These are phyloP conservation scores for Tychaedon coryphoeus DNA, from an alignment of 2,113 vertebrate species.

Conservation along the genomic window DNA sequence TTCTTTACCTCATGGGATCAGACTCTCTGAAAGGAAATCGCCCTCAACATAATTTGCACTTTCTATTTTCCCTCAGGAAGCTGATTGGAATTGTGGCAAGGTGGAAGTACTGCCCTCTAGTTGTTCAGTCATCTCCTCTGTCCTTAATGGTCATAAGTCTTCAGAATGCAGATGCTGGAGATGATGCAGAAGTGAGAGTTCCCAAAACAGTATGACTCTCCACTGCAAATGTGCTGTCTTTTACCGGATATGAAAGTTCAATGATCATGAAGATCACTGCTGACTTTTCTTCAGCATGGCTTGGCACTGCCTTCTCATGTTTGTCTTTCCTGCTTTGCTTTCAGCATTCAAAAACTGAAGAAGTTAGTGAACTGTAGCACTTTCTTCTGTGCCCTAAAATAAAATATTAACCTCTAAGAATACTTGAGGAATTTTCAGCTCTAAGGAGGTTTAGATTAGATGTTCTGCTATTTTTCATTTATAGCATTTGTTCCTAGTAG, in stretches of 20 bases:
- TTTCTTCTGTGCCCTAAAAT: background rate
- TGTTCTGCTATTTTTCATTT: conserved; percentile 39
- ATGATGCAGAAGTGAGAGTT: background rate
- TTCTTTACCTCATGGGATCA: background rate
- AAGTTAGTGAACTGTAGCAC: background rate
- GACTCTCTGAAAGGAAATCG: background rate
- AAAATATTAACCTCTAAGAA: conserved; percentile 18
- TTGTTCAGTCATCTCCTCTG: background rate
- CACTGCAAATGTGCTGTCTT: background rate
- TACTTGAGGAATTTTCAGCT: background rate
- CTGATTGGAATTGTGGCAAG: background rate
- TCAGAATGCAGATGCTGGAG: background rate
- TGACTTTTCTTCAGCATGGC: background rate
- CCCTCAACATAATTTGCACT: background rate
- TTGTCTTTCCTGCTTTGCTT: background rate
- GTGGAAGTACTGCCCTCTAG: background rate
- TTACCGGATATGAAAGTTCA: background rate
- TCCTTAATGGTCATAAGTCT: background rate
- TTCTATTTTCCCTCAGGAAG: background rate
- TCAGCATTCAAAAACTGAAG: background rate
- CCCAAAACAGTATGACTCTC: background rate
- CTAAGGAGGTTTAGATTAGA: conserved; percentile 8
- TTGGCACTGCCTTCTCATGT: background rate
- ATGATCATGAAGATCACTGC: background rate
- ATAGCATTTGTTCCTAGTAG: background rate